Percentiles rank a stretch among this genome's conserved stretches.
Conservation (phyloP, 2,888 invertebrate genomes). For the Odontomyia ornata region DNA sequence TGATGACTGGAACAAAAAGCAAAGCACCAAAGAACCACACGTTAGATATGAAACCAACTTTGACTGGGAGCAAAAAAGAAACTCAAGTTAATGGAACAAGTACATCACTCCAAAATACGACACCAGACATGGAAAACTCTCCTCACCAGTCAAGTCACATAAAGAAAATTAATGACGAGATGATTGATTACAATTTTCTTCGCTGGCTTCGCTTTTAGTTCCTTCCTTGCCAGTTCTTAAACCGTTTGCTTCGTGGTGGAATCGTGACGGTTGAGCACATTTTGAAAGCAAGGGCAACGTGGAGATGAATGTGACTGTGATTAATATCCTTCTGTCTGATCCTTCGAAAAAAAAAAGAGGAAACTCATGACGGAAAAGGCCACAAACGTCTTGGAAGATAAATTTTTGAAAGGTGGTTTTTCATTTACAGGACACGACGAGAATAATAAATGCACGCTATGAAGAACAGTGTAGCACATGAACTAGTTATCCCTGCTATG, state of each 20-base stretch:
- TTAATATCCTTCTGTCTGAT: conserved; percentile 42
- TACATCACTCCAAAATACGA: conserved; percentile 42
- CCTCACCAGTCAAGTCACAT: conserved; percentile 42
- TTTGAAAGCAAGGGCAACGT: background rate
- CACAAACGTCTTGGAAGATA: conserved; percentile 35
- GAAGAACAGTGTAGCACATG: no score
- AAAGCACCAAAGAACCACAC: background rate
- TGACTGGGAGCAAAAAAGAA: conserved; percentile 16
- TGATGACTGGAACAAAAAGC: background rate
- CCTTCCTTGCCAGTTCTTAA: background rate
- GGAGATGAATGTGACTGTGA: conserved; percentile 40
- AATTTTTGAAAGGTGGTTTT: conserved; percentile 17
- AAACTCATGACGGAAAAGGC: conserved; percentile 34
- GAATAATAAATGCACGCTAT: no score
- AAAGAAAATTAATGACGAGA: conserved; percentile 45
- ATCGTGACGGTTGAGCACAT: background rate
- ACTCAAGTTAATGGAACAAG: conserved; percentile 35
- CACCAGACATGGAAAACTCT: conserved; percentile 18
- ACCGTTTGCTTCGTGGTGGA: background rate
- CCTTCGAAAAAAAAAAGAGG: background rate
- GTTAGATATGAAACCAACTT: background rate
- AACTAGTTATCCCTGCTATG: no score
- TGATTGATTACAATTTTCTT: conserved; percentile 41
- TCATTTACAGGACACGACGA: no score
- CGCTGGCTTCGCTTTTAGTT: background rate